Percentiles rank a stretch among this genome's conserved stretches.
These are phyloP conservation scores for Notolepis coatsorum DNA, from an alignment of 2,797 vertebrate species.

Conservation along the genomic window DNA sequence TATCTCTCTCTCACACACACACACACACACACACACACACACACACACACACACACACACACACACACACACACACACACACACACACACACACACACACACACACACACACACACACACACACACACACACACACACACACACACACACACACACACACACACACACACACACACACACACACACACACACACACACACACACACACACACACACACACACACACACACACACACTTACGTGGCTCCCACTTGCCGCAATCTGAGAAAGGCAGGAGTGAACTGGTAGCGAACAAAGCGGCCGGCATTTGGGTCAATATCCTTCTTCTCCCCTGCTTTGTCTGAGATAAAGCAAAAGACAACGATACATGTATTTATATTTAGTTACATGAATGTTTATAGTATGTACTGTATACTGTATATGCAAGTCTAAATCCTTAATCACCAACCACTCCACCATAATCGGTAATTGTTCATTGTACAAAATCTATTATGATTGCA, in stretches of 20 bases:
- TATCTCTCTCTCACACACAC: too few species aligned
- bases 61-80: conserved; percentile 2
- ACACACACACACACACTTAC: conserved; percentile 81
- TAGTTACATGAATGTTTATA: too few species aligned
- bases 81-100: not conserved
- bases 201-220: not conserved
- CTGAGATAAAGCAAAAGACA: conserved; percentile 73
- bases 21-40: not conserved
- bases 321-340: conserved; percentile 88
- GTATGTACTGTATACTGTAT: too few species aligned
- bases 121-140: not conserved
- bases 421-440: too few species aligned
- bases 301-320: conserved; percentile 93
- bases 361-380: too few species aligned
- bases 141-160: not conserved
- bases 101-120: not conserved
- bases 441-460: too few species aligned
- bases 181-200: conserved; percentile 4
- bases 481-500: too few species aligned
- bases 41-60: not conserved
- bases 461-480: too few species aligned
- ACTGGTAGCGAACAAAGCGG: conserved; percentile 96
- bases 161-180: conserved; percentile 2
- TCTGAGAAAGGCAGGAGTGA: conserved; percentile 94
- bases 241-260: conserved; percentile 97